Base-by-base conservation (phyloP, 2,888 invertebrate genomes). In the Himalopsyche tibetana region DNA sequence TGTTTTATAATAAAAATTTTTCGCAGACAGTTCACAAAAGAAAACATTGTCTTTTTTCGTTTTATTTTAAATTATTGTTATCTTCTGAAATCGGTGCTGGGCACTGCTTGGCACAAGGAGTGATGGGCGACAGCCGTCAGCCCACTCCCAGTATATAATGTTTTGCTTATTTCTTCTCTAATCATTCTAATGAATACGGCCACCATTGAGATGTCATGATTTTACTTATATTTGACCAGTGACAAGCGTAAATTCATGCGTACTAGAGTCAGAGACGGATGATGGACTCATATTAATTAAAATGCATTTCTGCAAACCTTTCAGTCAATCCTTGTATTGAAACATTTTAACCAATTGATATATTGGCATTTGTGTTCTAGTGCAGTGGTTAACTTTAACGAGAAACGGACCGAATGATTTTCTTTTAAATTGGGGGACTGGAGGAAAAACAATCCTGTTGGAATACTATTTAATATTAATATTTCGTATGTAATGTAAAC, bases 61-160 rank as follows among this genome's bases (percentile, higher is more conserved):
- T 45, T 8, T 12, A 51, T 82, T 82, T 28, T 40, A 0, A 82
- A 82, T 80, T 42, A 80, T 80, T 45, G n/a, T 45, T 11, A 38
- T 28, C 45, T 40, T 17, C 28, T 17, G 6, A 56, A n/a, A 19
- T 63, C 69, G 80, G 80, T 84, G 40, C 84, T 84, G 19, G 84
- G 38, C 84, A 45, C 55, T 80, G 84, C 80, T 51, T 55, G 79
- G 84, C 84, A 84, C 84, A 55, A 80, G 40, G 15, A 5, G 28
- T 28, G 63, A 63, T 63, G 63, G 63, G 28, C 63, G 19, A 19
- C 19, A 6, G 19, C 63, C n/a, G 4, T 51, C 51, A 51, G 51
- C 51, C 51, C 11, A 63, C 63, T 63, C 0, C 19, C 19, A 63
- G 6, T 63, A 63, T 2, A 6, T 63, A 63, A 63, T 3, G 19